Percentiles rank a stretch among this genome's conserved stretches.
Conservation (phyloP, 2,888 invertebrate genomes). For the Coleophora deauratella region DNA sequence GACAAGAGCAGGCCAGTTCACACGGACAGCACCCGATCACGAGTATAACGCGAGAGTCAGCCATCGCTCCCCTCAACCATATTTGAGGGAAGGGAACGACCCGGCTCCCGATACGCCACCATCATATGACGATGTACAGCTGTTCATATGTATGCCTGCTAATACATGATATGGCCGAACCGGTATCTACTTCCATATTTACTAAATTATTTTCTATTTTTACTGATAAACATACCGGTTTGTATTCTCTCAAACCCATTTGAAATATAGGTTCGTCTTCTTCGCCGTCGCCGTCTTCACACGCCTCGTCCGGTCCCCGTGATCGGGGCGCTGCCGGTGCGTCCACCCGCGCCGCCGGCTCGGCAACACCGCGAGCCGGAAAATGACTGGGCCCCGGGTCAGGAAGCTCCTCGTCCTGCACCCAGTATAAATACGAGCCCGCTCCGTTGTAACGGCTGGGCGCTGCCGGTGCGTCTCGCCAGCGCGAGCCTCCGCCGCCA, state of each 20-base stretch:
- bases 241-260: conserved; percentile 6
- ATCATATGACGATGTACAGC: too few relatives aligned
- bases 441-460: neutral
- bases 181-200: conserved; percentile 11
- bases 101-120: too few relatives aligned
- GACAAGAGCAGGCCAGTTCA: too few relatives aligned
- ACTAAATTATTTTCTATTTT: conserved; percentile 2
- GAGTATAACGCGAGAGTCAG: too few relatives aligned
- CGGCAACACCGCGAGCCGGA: neutral
- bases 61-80: too few relatives aligned
- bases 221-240: conserved; percentile 5
- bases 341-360: neutral
- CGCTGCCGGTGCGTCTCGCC: too few relatives aligned
- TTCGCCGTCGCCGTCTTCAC: conserved; percentile 1
- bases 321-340: neutral
- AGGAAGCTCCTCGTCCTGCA: neutral
- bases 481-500: too few relatives aligned
- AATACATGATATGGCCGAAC: conserved; percentile 6
- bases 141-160: neutral
- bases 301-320: neutral
- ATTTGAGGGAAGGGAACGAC: too few relatives aligned
- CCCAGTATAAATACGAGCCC: neutral
- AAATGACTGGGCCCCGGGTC: neutral
- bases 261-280: conserved; percentile 5
- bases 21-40: too few relatives aligned